These are phyloP conservation scores for Magallana ariakensis DNA, from an alignment of 1,140 invertebrate genomes.

Conservation along the genomic window DNA sequence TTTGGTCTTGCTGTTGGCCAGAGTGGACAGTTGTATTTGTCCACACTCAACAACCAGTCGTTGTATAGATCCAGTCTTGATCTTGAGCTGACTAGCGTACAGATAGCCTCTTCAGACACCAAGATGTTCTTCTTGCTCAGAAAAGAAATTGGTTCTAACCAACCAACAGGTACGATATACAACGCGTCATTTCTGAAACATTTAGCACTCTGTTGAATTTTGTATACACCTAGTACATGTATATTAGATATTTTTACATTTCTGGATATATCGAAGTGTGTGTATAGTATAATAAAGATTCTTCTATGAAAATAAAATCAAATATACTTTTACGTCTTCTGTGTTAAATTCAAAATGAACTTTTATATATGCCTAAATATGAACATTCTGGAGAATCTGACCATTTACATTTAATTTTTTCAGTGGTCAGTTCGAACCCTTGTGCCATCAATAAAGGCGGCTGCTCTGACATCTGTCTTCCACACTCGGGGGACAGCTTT, in stretches of 20 bases:
- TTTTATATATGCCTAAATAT: no score
- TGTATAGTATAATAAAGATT: no score
- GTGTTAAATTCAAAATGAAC: no score
- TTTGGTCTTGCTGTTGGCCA: conserved; percentile 24
- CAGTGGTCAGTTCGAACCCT: not conserved
- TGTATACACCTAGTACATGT: no score
- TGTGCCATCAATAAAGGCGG: conserved; percentile 1
- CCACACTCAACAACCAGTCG: conserved; percentile 17
- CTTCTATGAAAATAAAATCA: no score
- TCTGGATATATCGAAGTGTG: no score
- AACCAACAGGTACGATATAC: not conserved
- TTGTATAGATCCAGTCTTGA: not conserved
- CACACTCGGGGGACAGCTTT: not conserved
- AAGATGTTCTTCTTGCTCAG: conserved; percentile 20
- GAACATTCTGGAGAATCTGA: no score
- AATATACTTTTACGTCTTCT: no score
- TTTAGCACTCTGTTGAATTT: no score
- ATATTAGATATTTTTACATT: no score
- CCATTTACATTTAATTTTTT: no score
- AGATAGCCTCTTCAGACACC: not conserved
- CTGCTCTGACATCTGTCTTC: conserved; percentile 23
- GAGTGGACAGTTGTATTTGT: not conserved
- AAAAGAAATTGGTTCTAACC: not conserved
- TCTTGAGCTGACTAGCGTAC: not conserved
- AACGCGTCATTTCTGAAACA: no score